Conservation (phyloP, 53 echinoderm and acorn worm genomes). For the Hippasteria phrygiana region DNA sequence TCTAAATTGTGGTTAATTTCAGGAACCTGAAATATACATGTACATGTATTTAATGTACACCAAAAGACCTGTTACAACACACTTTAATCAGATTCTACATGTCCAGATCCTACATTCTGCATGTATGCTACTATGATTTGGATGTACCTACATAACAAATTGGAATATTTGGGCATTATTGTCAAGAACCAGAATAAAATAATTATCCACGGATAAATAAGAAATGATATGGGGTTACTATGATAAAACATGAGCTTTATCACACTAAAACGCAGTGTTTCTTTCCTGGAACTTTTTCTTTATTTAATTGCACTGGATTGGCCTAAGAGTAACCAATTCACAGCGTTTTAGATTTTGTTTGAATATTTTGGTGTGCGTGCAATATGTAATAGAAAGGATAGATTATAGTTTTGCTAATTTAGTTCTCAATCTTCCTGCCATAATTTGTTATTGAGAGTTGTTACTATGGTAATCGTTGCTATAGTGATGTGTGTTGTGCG, state of each 20-base stretch:
- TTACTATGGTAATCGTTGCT: conserved; percentile 31
- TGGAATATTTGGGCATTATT: too few species aligned
- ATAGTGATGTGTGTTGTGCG: neutral
- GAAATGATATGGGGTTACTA: too few species aligned
- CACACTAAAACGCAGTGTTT: neutral
- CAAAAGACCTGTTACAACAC: neutral
- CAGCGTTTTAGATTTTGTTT: conserved; percentile 38
- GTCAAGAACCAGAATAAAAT: too few species aligned
- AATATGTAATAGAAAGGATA: conserved; percentile 64
- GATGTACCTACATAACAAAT: too few species aligned
- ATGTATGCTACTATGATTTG: too few species aligned
- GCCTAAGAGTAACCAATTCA: conserved; percentile 21
- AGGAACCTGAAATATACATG: conserved; percentile 29
- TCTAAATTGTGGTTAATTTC: conserved; percentile 13
- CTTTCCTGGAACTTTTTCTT: neutral
- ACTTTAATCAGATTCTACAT: neutral
- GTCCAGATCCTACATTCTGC: too few species aligned
- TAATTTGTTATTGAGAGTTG: conserved; percentile 27
- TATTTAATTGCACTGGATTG: conserved; percentile 30
- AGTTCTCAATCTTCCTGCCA: conserved; percentile 53
- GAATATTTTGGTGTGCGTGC: conserved; percentile 64
- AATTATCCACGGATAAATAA: too few species aligned
- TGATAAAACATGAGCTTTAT: too few species aligned
- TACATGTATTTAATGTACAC: neutral
- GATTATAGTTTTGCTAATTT: conserved; percentile 65